A percentile compares a stretch with the other conserved stretches of the same genome.
These are phyloP conservation scores for Aplochiton taeniatus DNA, from an alignment of 2,797 vertebrate species.

Conservation along the genomic window DNA sequence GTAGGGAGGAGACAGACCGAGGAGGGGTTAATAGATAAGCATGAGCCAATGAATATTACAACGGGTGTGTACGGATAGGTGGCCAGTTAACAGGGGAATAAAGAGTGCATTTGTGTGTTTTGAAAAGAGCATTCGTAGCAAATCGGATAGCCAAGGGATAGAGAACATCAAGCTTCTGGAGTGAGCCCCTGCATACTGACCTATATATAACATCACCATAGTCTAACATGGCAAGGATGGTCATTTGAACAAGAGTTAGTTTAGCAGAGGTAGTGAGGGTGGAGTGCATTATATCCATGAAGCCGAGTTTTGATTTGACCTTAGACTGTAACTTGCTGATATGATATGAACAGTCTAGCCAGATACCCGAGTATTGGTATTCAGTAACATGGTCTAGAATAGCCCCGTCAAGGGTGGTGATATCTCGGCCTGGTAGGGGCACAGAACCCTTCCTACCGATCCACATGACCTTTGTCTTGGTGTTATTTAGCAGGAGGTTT, in stretches of 20 bases:
- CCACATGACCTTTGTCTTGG: neutral
- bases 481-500: neutral
- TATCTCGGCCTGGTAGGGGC: neutral
- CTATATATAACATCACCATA: neutral
- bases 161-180: conserved; percentile 2
- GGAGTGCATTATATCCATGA: no score
- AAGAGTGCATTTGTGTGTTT: neutral
- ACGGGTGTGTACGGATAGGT: neutral
- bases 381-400: neutral
- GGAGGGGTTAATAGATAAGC: neutral
- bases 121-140: conserved; percentile 1
- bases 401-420: neutral
- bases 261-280: no score
- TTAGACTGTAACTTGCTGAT: neutral
- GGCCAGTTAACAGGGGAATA: neutral
- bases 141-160: conserved; percentile 16
- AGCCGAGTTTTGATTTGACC: neutral
- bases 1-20: neutral
- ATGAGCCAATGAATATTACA: no score
- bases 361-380: neutral
- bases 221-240: no score
- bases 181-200: neutral
- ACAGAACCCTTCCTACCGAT: neutral
- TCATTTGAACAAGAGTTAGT: no score
- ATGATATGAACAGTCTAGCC: neutral